These are phyloP conservation scores for Ctena decussata DNA, from an alignment of 2,888 invertebrate species.

Conservation along the genomic window DNA sequence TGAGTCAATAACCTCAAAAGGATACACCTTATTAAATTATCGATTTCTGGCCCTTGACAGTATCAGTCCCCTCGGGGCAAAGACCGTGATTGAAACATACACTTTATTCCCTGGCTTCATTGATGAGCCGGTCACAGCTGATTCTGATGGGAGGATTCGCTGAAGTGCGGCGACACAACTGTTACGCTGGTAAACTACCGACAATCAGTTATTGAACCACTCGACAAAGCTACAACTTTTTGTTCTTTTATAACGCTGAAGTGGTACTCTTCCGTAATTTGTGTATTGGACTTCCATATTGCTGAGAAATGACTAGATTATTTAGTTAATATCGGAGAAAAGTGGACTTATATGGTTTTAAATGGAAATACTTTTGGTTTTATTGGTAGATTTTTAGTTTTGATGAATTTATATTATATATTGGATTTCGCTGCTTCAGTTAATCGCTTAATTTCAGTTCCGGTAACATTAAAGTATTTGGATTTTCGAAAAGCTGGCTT, in stretches of 20 bases:
- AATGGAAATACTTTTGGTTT: neutral
- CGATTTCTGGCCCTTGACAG: constrained; percentile 5
- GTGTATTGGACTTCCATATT: constrained; percentile 3
- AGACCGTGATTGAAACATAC: neutral
- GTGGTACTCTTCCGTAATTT: neutral
- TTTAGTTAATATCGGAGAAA: neutral
- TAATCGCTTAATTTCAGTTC: neutral
- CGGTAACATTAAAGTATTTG: too few species aligned
- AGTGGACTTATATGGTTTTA: neutral
- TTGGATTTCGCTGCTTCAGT: neutral
- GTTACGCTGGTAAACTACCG: neutral
- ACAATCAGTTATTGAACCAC: constrained; percentile 8
- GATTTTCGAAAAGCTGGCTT: too few species aligned
- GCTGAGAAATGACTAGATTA: neutral
- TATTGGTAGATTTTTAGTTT: neutral
- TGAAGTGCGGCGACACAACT: neutral
- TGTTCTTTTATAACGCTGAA: constrained; percentile 13
- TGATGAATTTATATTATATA: neutral
- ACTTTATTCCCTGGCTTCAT: neutral
- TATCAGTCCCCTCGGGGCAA: neutral
- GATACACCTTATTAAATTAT: neutral
- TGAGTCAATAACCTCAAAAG: constrained; percentile 2
- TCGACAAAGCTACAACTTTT: constrained; percentile 6
- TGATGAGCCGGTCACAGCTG: neutral
- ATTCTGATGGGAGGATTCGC: neutral